Evolutionary conservation across 1,140 invertebrate genomes (phyloP).

Genomic region (Halictus rubicundus): DNA sequence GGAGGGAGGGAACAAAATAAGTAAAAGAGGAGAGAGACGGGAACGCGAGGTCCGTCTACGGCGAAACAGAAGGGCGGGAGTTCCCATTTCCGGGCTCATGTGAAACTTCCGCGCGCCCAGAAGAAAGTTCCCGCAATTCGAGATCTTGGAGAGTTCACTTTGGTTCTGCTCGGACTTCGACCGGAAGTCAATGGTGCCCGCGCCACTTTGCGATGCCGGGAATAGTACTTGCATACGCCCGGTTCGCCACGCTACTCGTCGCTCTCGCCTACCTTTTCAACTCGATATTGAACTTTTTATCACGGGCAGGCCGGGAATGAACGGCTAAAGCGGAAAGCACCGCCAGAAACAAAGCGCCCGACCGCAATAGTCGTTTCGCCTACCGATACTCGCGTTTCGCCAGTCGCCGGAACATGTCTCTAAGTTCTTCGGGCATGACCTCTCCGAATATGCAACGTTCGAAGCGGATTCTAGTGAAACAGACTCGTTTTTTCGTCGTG

Average conservation of each 20-base stretch:
- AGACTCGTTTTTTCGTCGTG: too few relatives aligned
- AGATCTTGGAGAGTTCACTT: constrained; percentile 32
- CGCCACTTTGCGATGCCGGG: constrained; percentile 36
- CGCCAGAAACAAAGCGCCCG: constrained; percentile 24
- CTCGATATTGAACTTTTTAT: constrained; percentile 64
- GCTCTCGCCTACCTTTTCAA: constrained; percentile 24
- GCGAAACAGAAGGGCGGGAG: constrained; percentile 43
- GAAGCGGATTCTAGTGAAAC: neutral
- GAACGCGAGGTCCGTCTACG: neutral
- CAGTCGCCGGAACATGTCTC: neutral
- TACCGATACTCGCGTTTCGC: neutral
- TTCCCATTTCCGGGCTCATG: constrained; percentile 56
- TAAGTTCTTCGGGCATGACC: neutral
- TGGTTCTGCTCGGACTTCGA: constrained; percentile 34
- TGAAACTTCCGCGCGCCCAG: constrained; percentile 30
- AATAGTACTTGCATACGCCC: constrained; percentile 27
- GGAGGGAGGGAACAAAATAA: neutral
- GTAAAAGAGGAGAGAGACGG: neutral
- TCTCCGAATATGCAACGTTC: neutral
- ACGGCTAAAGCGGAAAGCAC: constrained; percentile 10
- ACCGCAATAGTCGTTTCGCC: constrained; percentile 1
- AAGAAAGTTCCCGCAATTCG: constrained; percentile 26
- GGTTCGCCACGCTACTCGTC: neutral
- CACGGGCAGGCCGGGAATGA: constrained; percentile 1
- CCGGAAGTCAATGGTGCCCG: constrained; percentile 53